Evolutionary conservation across 1,140 invertebrate genomes (phyloP), one percentile per base, ranked within the genome.

Genomic region (Lethocerus indicus): DNA sequence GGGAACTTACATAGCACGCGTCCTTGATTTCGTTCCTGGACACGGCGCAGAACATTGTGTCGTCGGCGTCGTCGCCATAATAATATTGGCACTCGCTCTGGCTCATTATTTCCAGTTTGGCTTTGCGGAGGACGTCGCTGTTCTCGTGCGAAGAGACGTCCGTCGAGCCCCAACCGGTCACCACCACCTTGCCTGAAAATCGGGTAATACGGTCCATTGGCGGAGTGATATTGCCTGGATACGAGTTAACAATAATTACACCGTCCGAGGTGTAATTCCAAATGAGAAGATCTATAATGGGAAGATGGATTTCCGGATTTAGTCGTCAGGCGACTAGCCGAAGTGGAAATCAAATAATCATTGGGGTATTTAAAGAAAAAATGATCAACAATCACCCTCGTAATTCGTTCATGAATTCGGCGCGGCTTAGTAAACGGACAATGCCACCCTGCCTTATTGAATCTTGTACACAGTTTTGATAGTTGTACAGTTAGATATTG

Each of bases 151-250:
- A n/a, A n/a, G n/a, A n/a, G n/a, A n/a, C 47, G 16, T 14, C 28
- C 1, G 47, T 48, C n/a, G 6, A 1, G 12, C 47, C 47, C 47
- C 47, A 48, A 16, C 47, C 47, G 20, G n/a, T 27, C 6, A 45
- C 26, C 18, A 29, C n/a, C n/a, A 27, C 43, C 16, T 28, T 2
- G 18, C n/a, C 18, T 43, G 43, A 29, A 45, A 45, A 45, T 2
- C 20, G 20, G 3, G n/a, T 40, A 16, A 40, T 9, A 40, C 21
- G n/a, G 6, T 16, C 16, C 21, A 16, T 16, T 40, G n/a, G 21
- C 37, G n/a, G 6, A 20, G 5, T 40, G 37, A 20, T 16, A 16
- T 5, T 5, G 37, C n/a, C 6, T 16, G n/a, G 6, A 5, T 40
- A 16, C 21, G 37, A 9, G 37, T n/a, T 40, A 40, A 16, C 6